Base-by-base conservation (phyloP, 1,140 invertebrate genomes). In the Hyles euphorbiae region DNA sequence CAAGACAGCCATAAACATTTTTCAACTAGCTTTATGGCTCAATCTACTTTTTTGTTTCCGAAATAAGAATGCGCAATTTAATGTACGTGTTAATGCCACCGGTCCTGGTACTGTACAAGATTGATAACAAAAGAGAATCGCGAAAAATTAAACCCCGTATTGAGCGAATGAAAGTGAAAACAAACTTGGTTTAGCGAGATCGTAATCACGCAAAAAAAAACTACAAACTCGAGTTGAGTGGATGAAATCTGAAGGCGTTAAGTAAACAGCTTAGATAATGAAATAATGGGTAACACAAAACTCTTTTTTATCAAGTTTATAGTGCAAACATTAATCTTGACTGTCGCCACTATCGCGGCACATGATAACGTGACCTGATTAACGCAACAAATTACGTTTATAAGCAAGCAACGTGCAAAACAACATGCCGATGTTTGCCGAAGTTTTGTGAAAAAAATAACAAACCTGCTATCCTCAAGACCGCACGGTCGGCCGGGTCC, bases 401-500 rank as follows among this genome's bases (percentile, higher is more conserved):
- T 12, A 54, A 54, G n/a, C 36, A 7, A 43, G 36, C 4, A 11
- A 48, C 12, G 46, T 48, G 12, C 46, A 48, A 48, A 48, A 48
- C 46, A 48, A 48, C n/a, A n/a, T 48, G 5, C 46, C 46, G 12
- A 48, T n/a, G n/a, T 48, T 8, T 53, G 36, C 12, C 32, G 6
- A 32, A 10, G 11, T 52, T 52, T 34, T 5, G 6, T 9, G 2
- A 34, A 33, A 52, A 52, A 52, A 51, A 50, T 8, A 67, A 81
- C 92, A 91, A 88, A 99, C 98, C 97, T 91, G 98, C 97, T 91
- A 99, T 98, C 76, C 96, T 92, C 44, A 99, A 92, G 34, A 99
- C 97, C 65, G 97, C 97, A 83, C 97, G 91, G 91, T 98, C 96
- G 69, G 96, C 96, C 73, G 95, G 94, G 92, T 98, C 96, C 78